Percentiles rank a stretch among this genome's conserved stretches.
phyloP scores from a whole-genome alignment of 2,797 vertebrate species.

The Stomatorhinus walkeri region DNA sequence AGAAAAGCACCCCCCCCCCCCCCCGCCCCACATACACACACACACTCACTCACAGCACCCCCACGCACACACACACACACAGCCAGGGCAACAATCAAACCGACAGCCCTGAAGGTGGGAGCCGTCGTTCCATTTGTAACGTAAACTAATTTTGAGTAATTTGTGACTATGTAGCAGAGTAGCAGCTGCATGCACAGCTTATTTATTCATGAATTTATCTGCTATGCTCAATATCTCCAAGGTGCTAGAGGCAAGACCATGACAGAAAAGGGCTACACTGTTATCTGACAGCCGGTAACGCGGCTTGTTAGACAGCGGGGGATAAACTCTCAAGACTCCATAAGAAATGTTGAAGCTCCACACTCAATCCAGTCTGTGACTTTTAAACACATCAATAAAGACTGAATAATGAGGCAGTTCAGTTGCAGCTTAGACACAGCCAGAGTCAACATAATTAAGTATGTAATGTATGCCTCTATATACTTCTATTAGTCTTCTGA shows the following conservation, averaged over 20 bases:
- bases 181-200: not conserved
- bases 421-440: not conserved
- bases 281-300: not conserved
- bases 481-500: not conserved
- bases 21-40: too few relatives aligned
- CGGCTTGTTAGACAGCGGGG: not conserved
- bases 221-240: not conserved
- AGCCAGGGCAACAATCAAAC: not conserved
- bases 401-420: not conserved
- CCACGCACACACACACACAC: not conserved
- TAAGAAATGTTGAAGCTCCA: not conserved
- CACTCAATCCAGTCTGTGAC: not conserved
- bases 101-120: not conserved
- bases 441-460: not conserved
- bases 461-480: not conserved
- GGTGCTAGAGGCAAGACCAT: not conserved
- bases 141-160: constrained; percentile 4
- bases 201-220: constrained; percentile 2
- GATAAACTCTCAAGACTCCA: not conserved
- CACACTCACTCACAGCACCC: not conserved
- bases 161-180: not conserved
- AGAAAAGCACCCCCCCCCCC: too few relatives aligned
- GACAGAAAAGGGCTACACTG: not conserved
- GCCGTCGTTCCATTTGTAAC: not conserved
- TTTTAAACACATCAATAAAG: not conserved